phyloP scores from a whole-genome alignment of 2,888 invertebrate species.

The Chrysopilus asiliformis region DNA sequence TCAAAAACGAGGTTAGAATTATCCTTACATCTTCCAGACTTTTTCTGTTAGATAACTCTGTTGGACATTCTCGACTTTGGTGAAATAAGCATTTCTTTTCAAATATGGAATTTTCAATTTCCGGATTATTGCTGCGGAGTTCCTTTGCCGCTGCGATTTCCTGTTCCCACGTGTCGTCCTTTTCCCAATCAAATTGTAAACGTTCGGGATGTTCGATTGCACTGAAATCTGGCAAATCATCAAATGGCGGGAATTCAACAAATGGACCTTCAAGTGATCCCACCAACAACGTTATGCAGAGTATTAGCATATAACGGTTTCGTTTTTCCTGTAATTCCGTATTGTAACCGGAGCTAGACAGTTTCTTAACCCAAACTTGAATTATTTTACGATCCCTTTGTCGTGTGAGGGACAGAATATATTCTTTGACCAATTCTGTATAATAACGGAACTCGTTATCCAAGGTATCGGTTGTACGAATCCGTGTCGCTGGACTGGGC shows the following conservation, averaged over 20 bases:
- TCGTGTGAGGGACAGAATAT: constrained; percentile 11
- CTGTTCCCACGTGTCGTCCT: constrained; percentile 13
- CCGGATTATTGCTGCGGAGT: too few species aligned
- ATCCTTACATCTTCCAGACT: constrained; percentile 8
- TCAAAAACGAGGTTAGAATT: background rate
- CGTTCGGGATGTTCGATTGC: constrained; percentile 1
- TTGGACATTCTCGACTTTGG: constrained; percentile 6
- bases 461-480: constrained; percentile 7
- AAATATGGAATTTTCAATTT: too few species aligned
- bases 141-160: too few species aligned
- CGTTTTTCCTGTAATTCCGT: constrained; percentile 15
- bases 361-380: constrained; percentile 14
- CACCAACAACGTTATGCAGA: constrained; percentile 14
- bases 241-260: constrained; percentile 9
- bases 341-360: constrained; percentile 14
- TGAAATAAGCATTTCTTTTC: constrained; percentile 10
- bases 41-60: constrained; percentile 1
- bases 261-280: constrained; percentile 14
- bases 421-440: too few species aligned
- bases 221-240: background rate
- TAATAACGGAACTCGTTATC: constrained; percentile 14
- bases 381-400: constrained; percentile 9
- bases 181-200: constrained; percentile 6
- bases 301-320: constrained; percentile 17
- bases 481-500: too few species aligned